Evolutionary conservation across 1,140 invertebrate species (phyloP), one percentile per base, ranked within the genome.

Genomic region (Pygmarrhopalites habei): DNA sequence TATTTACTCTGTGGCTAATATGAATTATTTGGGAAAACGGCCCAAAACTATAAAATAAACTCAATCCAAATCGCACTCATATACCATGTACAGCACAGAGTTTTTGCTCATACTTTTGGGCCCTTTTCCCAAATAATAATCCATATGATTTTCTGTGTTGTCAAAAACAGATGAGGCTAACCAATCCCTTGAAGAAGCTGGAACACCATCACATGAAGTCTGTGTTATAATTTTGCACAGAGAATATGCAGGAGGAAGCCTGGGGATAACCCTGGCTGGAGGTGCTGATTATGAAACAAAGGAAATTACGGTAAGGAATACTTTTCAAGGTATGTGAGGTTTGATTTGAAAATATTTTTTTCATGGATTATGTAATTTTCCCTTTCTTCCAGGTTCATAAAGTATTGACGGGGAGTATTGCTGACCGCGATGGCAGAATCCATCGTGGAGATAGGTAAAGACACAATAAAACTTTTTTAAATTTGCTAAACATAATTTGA

Each of bases 201-300:
- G 74, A 15, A 75, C 75, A 12, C 74, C 74, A 12, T 72, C 71
- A 2, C 80, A 82, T 62, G 82, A 83, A 66, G 79, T 84, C 17
- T 73, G 79, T 35, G 82, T 84, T n/a, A 79, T 83, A 1, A 75
- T 84, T 2, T 73, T 84, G 26, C 82, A 84, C 69, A 78, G 83
- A 62, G 81, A 84, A 69, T 79, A 81, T 63, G 78, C 82, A 10
- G 84, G 84, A 28, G 83, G 87, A 7, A 89, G 86, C 72, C 84
- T 93, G 43, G 91, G 91, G 17, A 87, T 93, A 47, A 91, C 88
- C 5, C 75, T 94, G 52, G 89, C 89, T 44, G 90, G 90, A 46
- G 90, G 91, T 4, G 83, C 85, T 4, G 90, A 93, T 73, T 92
- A 90, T 75, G 90, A 93, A 78, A 84, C 85, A 65, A 93, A 92